These are phyloP conservation scores for Drosophila anomalata DNA, from an alignment of 2,888 invertebrate species.

Conservation along the genomic window DNA sequence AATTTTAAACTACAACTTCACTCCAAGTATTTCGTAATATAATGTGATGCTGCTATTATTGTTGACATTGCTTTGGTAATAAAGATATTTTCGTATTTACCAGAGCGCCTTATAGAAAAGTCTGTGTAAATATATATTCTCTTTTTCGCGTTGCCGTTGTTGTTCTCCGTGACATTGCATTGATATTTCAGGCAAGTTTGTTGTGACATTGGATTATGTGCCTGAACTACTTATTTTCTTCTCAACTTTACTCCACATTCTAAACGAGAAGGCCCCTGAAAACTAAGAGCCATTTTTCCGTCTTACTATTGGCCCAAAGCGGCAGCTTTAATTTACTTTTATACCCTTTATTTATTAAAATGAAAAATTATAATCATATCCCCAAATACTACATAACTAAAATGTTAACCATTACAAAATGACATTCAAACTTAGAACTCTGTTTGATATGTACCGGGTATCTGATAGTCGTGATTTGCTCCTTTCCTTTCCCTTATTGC, in stretches of 20 bases:
- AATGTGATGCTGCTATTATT: background rate
- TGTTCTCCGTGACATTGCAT: slow-evolving; percentile 3
- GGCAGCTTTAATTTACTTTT: background rate
- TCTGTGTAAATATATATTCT: slow-evolving; percentile 6
- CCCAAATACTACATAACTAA: too few species aligned
- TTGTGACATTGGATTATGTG: slow-evolving; percentile 70
- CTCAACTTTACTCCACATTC: slow-evolving; percentile 17
- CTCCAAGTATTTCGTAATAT: background rate
- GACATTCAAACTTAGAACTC: too few species aligned
- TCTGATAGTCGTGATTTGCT: background rate
- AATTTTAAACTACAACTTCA: background rate
- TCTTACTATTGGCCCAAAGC: background rate
- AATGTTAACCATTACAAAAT: too few species aligned
- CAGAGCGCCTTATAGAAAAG: slow-evolving; percentile 18
- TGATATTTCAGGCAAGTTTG: slow-evolving; percentile 7
- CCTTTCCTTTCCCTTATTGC: background rate
- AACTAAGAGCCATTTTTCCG: background rate
- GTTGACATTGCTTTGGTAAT: slow-evolving; percentile 52
- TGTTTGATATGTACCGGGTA: background rate
- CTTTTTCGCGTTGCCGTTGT: background rate
- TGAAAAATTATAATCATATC: background rate
- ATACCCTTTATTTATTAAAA: background rate
- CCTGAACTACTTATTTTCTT: slow-evolving; percentile 59
- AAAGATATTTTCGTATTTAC: slow-evolving; percentile 57
- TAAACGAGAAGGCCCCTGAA: slow-evolving; percentile 3